Evolutionary conservation across 2,797 vertebrate species (phyloP), one percentile per base, ranked within the genome.

Genomic region (Hippocampus kuda): DNA sequence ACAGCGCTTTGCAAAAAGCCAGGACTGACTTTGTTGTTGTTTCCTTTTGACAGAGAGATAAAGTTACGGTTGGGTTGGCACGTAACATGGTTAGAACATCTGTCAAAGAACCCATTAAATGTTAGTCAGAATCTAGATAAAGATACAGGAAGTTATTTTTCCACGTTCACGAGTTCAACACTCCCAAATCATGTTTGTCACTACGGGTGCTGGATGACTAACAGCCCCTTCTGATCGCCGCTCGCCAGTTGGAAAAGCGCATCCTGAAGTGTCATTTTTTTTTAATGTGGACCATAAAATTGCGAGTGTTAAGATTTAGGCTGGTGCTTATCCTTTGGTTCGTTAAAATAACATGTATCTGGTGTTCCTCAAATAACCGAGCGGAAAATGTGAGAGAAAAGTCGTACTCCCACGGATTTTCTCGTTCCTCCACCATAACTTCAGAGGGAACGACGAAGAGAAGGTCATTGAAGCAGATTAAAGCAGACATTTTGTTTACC

Each of bases 391-490:
- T n/a, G 4, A 54, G 62, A 60, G 3, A 60, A 38, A 51, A 49
- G 57, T 67, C 70, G 53, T 61, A 61, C 66, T 75, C 34, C 30
- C 57, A 34, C 42, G 4, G 59, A 38, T 71, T 62, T 65, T 69
- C 66, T 68, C 3, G 26, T 61, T 30, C 66, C 30, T 72, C 70
- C 30, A 70, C 60, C 48, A 70, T 74, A 75, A 78, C 57, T 75
- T 74, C n/a, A 46, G 69, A 71, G 66, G 54, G 68, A 78, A 74
- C 71, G 71, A 76, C 71, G 38, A 69, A 75, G 66, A 70, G 69
- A 86, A 82, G 74, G 79, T 78, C 75, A 73, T 77, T 70, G 72
- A 81, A 68, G 68, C 70, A 75, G 71, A 83, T 75, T 76, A 76
- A 72, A 70, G 72, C 61, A 59, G 76, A 68, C 73, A 72, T 74